phyloP scores from a whole-genome alignment of 2,797 vertebrate species.

The Eospalax fontanierii region DNA sequence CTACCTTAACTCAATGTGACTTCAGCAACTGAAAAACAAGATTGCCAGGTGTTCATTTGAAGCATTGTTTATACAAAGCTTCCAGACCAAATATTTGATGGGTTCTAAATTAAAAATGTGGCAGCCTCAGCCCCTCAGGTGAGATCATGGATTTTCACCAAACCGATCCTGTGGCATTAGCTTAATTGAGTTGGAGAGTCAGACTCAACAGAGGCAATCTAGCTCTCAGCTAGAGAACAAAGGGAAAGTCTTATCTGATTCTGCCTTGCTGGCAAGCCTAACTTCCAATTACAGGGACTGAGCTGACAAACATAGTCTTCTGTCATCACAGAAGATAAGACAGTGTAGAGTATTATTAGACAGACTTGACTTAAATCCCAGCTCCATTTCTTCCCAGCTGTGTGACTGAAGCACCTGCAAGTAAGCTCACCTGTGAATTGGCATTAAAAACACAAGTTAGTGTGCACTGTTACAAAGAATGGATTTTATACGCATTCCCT shows the following conservation, averaged over 20 bases:
- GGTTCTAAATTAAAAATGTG: constrained; percentile 18
- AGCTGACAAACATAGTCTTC: constrained; percentile 49
- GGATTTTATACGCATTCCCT: not conserved
- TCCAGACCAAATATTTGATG: not conserved
- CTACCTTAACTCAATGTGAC: not conserved
- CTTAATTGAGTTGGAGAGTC: constrained; percentile 61
- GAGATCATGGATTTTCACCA: constrained; percentile 45
- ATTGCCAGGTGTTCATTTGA: not conserved
- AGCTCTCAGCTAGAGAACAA: constrained; percentile 39
- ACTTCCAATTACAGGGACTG: constrained; percentile 33
- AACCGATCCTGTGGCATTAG: constrained; percentile 23
- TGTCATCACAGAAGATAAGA: not conserved
- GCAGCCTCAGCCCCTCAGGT: not conserved
- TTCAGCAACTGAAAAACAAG: not conserved
- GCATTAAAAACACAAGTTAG: constrained; percentile 1
- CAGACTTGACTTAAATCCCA: constrained; percentile 28
- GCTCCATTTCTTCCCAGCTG: not conserved
- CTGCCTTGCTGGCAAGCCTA: constrained; percentile 9
- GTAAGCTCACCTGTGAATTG: constrained; percentile 26
- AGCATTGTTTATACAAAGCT: not conserved
- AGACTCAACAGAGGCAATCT: not conserved
- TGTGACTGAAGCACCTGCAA: not conserved
- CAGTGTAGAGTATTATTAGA: not conserved
- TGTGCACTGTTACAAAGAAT: not conserved
- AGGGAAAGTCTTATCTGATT: constrained; percentile 36